Evolutionary conservation across 2,797 vertebrate species (phyloP), one percentile per base, ranked within the genome.

Genomic region (Erpetoichthys calabaricus): DNA sequence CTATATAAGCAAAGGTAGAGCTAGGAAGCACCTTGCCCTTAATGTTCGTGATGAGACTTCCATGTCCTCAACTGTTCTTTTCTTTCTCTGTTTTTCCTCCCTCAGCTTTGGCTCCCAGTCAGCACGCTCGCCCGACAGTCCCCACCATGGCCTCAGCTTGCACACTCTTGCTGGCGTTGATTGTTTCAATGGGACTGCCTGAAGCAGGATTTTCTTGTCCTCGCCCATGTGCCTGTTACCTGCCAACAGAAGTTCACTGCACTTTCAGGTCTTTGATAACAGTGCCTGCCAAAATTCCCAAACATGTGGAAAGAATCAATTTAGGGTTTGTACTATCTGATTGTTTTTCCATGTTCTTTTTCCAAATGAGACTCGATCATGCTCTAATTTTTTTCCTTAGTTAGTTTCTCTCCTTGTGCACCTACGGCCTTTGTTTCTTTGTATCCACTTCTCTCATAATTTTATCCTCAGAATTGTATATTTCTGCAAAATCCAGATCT

Each of bases 181-280:
- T 86, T 7, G 46, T 80, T 60, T 60, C 69, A 4, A 45, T 78
- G 62, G 60, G 56, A 7, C 52, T 72, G 56, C 66, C 72, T 1
- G 62, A 7, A 0, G 62, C 42, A 0, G 45, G 71, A 0, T 60
- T 6, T 8, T 63, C 72, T 49, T 98, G 94, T 47, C 94, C 94
- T 9, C 83, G 72, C 1, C 80, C 83, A 2, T 98, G 94, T 25
- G 74, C 91, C 65, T 98, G 94, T 70, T 94, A 91, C 25, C 80
- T 88, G 25, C 84, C 86, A 58, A 74, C 76, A 0, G 92, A 97
- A 67, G 87, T 97, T 53, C 94, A 95, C 77, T 98, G 94, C 81
- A 96, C 93, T 10, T 98, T 97, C 66, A 86, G 93, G 51, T 94
- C 93, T 44, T 68, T 98, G 50, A 43, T 70, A 43, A 51, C 76